Conservation (phyloP, 2,797 vertebrate species). For the Mycteria americana region DNA sequence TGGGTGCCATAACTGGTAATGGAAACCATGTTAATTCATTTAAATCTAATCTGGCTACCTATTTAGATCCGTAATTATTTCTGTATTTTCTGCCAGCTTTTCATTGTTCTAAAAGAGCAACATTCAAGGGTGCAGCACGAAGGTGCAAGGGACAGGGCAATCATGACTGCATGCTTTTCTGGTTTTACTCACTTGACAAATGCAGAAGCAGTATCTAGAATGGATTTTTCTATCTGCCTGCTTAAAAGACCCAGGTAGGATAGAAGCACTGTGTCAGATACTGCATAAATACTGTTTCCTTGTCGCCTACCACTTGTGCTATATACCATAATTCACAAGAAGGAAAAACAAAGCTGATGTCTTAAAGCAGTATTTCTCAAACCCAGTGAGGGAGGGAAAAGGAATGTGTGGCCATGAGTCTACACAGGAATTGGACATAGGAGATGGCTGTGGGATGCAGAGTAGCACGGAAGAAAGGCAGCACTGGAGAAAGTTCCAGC, state of each 20-base stretch:
- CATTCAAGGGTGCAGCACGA: background rate
- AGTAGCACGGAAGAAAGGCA: background rate
- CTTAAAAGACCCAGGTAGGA: background rate
- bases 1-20: background rate
- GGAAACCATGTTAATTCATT: background rate
- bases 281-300: background rate
- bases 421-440: rapidly evolving
- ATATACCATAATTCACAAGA: background rate
- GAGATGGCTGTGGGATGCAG: background rate
- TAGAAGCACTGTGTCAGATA: background rate
- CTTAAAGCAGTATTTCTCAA: background rate
- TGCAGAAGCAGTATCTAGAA: background rate
- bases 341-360: background rate
- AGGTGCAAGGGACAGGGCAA: background rate
- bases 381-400: background rate
- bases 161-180: background rate
- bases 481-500: background rate
- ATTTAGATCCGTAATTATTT: background rate
- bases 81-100: background rate
- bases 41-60: background rate
- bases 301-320: background rate
- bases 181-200: background rate
- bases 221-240: background rate
- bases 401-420: rapidly evolving
- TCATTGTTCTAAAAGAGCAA: background rate